phyloP scores from a whole-genome alignment of 2,888 invertebrate species.

The Pediacus dermestoides region DNA sequence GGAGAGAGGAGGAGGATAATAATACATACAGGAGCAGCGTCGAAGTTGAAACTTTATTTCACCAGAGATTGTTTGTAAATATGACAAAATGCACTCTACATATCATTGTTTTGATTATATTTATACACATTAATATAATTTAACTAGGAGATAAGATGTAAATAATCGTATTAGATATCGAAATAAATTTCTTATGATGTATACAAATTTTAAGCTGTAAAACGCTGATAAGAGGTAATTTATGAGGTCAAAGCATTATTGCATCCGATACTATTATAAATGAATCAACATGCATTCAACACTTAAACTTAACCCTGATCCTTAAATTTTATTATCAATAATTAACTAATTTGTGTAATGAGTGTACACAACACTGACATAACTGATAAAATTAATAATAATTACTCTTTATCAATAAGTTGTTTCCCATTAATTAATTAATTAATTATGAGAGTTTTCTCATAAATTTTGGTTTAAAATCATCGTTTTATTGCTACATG shows the following conservation, averaged over 20 bases:
- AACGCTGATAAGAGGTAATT: conserved; percentile 17
- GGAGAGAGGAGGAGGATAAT: no score
- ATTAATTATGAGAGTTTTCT: not conserved
- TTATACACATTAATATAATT: conserved; percentile 6
- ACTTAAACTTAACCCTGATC: conserved; percentile 1
- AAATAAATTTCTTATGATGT: conserved; percentile 8
- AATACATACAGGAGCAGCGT: no score
- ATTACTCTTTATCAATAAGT: not conserved
- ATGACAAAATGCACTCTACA: conserved; percentile 25
- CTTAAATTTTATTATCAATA: no score
- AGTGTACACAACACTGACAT: not conserved
- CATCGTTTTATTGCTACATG: no score
- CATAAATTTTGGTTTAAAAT: no score
- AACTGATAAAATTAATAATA: not conserved
- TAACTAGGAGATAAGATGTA: not conserved
- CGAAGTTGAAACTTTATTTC: no score
- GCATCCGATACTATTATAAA: conserved; percentile 19
- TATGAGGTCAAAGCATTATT: conserved; percentile 19
- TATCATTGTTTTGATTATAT: conserved; percentile 12
- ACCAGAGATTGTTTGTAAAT: conserved; percentile 28
- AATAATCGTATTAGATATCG: conserved; percentile 4
- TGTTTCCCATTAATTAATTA: not conserved
- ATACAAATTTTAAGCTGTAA: conserved; percentile 1
- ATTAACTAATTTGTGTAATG: not conserved
- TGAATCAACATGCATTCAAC: conserved; percentile 16